Conservation (phyloP, 1,140 invertebrate species). For the Drosophila subobscura region DNA sequence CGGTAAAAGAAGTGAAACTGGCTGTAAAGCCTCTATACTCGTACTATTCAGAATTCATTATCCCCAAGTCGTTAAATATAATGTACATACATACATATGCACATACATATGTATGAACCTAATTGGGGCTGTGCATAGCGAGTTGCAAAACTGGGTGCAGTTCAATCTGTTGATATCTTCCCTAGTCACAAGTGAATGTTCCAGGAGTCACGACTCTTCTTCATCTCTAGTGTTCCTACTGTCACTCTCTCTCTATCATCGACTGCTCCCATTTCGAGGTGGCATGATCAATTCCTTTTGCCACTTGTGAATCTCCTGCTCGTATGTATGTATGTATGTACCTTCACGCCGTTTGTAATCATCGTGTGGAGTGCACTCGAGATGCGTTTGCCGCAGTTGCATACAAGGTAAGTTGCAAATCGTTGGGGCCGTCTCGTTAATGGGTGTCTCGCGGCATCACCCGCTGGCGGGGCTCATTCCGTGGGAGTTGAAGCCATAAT, state of each 20-base stretch:
- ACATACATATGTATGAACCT: too few relatives aligned
- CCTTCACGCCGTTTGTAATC: constrained; percentile 56
- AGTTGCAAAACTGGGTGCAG: too few relatives aligned
- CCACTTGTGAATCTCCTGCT: constrained; percentile 42
- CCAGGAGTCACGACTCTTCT: constrained; percentile 1
- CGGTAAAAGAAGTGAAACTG: too few relatives aligned
- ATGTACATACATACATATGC: too few relatives aligned
- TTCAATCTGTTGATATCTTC: too few relatives aligned
- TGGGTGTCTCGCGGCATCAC: neutral
- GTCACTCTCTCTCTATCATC: constrained; percentile 20
- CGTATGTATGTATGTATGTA: too few relatives aligned
- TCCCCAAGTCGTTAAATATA: too few relatives aligned
- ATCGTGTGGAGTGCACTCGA: constrained; percentile 64
- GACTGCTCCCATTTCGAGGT: constrained; percentile 24
- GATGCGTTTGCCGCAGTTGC: constrained; percentile 53
- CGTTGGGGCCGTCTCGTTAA: constrained; percentile 44
- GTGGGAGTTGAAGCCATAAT: constrained; percentile 40
- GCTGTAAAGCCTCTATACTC: too few relatives aligned
- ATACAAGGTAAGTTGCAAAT: constrained; percentile 58
- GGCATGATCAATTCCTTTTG: constrained; percentile 61
- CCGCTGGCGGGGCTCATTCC: constrained; percentile 11
- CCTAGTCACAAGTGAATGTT: too few relatives aligned
- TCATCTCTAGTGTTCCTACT: neutral
- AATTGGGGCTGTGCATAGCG: too few relatives aligned
- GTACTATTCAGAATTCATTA: too few relatives aligned